These are phyloP conservation scores for Hippopotamyrus pictus DNA, from an alignment of 2,797 vertebrate species.

Conservation along the genomic window DNA sequence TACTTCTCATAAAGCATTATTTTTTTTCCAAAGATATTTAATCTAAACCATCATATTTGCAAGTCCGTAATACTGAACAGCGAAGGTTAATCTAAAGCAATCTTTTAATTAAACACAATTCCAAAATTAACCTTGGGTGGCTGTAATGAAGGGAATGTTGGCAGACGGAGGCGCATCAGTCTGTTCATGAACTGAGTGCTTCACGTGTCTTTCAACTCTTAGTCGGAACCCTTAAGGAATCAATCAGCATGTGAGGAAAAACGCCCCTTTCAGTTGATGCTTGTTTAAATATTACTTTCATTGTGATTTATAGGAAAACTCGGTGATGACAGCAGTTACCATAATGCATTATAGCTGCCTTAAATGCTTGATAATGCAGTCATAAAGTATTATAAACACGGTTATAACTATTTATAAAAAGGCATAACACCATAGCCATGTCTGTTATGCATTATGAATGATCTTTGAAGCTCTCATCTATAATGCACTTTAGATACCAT, in stretches of 20 bases:
- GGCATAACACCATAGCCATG: background rate
- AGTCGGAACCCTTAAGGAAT: background rate
- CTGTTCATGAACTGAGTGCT: background rate
- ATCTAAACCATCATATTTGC: background rate
- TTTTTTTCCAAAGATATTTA: background rate
- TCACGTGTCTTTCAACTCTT: background rate
- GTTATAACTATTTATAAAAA: background rate
- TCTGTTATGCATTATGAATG: background rate
- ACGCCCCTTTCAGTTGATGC: background rate
- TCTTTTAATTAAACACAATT: background rate
- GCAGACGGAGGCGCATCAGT: background rate
- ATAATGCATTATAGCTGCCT: background rate
- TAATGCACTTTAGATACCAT: background rate
- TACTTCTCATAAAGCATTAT: background rate
- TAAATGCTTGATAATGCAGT: background rate
- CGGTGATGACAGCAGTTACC: background rate
- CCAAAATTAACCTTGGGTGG: background rate
- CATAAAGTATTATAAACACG: background rate
- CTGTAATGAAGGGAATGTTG: background rate
- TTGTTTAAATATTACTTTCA: background rate
- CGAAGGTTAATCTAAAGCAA: background rate
- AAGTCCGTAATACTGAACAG: background rate
- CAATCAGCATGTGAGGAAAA: background rate
- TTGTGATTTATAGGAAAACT: background rate
- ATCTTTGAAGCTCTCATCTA: background rate